Evolutionary conservation across 1,140 invertebrate genomes (phyloP), one percentile per base, ranked within the genome.

Genomic region (Drosophila bipectinata): DNA sequence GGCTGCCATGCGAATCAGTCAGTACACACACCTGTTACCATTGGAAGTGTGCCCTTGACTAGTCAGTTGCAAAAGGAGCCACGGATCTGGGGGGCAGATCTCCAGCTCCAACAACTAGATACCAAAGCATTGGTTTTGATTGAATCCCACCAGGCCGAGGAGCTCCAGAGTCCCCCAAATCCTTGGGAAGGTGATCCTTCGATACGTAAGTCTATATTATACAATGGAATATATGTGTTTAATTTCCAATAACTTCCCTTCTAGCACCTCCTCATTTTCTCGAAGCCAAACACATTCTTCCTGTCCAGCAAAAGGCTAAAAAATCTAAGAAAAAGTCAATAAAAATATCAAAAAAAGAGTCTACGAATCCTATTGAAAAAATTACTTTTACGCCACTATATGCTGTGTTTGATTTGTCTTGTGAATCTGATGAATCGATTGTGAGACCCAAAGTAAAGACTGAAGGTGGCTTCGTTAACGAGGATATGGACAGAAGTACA

Each of bases 1-100:
- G 91, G 92, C 21, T 77, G 90, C 26, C 92, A 94, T 79, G 80
- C 79, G 24, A 93, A 94, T 79, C 90, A 94, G 26, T 77, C 75
- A 1, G 79, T 91, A 2, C 91, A 92, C 14, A 90, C 92, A 10
- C 89, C 92, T 0, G 84, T 95, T 6, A 92, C 93, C 4, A 93
- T 95, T 67, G 94, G 94, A 8, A 94, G 94, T 61, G 89, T 94
- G 34, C 94, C 94, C 9, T 56, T 92, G 3, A 72, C 71, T 3
- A 48, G 28, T 9, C 49, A 73, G 9, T 44, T 74, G 21, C 62
- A 57, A 24, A 69, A 76, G 21, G 74, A 81, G 32, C 69, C 61
- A 6, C 34, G 32, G 28, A n/a, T 8, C 45, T 32, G 74, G 80
- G 32, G 52, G 48, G 24, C 51, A 9, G 63, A 87, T 5, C 12